Evolutionary conservation across 2,797 vertebrate species (phyloP), one percentile per base, ranked within the genome.

Genomic region (Fistularia tabacaria): DNA sequence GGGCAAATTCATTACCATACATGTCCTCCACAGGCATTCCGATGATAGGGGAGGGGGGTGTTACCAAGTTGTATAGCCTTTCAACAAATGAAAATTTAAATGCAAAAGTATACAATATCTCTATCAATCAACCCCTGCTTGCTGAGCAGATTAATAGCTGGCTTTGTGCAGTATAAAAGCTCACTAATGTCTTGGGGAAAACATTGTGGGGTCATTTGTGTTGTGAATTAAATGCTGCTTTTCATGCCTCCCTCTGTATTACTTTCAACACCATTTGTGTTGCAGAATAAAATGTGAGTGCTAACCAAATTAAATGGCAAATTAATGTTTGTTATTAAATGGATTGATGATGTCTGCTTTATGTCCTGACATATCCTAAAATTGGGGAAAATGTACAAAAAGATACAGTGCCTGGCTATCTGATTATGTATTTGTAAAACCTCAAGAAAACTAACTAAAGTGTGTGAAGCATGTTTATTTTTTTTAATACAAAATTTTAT

Each of bases 381-480:
- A 87, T 75, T 85, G 59, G 80, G 74, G 56, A 81, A 87, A 87
- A 85, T 82, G 59, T 92, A 92, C 85, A 92, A 92, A 87, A 36
- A 82, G 77, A 88, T 85, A 84, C 92, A 96, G 96, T 96, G 96
- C 95, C 95, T 96, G 95, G 93, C 92, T 95, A 95, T 94, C 88
- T 91, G 92, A 87, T 85, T 93, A 94, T 91, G 91, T 92, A 89
- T 92, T 93, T 91, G 86, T 91, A 88, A 90, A 90, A 90, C 66
- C 92, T 89, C 85, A 92, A 85, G 86, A 85, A 87, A 89, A 83
- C 82, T 90, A 84, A 86, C 39, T 78, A 74, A 87, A 88, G 91
- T 92, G 93, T 97, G 94, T 97, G 91, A 92, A 91, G 95, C 96
- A 98, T 98, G 96, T 94, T 91, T 89, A 92, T 69, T 71, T 87